These are phyloP conservation scores for Drosophila baimaii DNA, from an alignment of 1,140 invertebrate genomes.

Conservation along the genomic window DNA sequence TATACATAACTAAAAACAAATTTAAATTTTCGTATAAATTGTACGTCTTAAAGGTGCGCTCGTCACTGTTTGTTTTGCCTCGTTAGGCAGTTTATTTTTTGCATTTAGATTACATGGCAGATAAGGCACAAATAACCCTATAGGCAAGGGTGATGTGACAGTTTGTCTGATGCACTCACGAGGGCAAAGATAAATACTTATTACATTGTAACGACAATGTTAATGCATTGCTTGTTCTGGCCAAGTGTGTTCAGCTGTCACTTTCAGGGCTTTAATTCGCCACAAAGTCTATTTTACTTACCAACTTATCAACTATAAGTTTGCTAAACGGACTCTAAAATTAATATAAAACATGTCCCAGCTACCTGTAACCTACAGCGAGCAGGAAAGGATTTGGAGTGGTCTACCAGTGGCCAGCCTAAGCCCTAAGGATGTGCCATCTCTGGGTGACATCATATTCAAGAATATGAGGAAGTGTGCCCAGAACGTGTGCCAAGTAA, in stretches of 20 bases:
- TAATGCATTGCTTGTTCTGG: neutral
- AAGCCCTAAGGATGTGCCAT: neutral
- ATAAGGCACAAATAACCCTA: neutral
- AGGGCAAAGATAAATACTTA: neutral
- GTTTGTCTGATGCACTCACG: neutral
- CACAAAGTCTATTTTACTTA: too few relatives aligned
- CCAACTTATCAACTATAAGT: too few relatives aligned
- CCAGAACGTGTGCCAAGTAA: slow-evolving; percentile 62
- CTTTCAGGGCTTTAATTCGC: too few relatives aligned
- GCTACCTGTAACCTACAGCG: neutral
- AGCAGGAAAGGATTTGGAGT: neutral
- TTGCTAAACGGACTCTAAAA: neutral
- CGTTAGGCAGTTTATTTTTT: neutral
- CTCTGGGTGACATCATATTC: slow-evolving; percentile 35
- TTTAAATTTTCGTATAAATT: neutral
- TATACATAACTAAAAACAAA: neutral
- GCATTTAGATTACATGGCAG: neutral
- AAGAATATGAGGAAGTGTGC: slow-evolving; percentile 66
- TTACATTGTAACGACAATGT: neutral
- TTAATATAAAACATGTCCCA: neutral
- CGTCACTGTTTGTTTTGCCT: neutral
- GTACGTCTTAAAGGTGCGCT: neutral
- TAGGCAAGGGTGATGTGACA: neutral
- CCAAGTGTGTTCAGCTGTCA: neutral
- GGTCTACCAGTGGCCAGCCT: neutral